These are phyloP conservation scores for Metopolophium dirhodum DNA, from an alignment of 1,140 invertebrate species.

Conservation along the genomic window DNA sequence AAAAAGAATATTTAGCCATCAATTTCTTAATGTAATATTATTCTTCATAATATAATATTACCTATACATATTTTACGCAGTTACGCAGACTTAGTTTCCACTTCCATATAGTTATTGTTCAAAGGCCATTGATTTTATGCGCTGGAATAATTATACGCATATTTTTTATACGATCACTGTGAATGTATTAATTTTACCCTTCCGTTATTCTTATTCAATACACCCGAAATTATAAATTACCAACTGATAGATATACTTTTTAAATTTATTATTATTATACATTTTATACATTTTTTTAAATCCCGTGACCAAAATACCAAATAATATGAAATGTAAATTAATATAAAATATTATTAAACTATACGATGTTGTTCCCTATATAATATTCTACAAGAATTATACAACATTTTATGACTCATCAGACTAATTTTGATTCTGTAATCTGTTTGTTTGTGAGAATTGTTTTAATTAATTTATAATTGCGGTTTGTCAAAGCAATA, in stretches of 20 bases:
- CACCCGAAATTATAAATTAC: not conserved
- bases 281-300: not conserved
- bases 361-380: not conserved
- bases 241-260: not conserved
- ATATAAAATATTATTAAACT: not conserved
- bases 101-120: not conserved
- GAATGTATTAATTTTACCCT: not conserved
- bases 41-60: not conserved
- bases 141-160: no score
- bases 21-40: no score
- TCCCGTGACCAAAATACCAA: not conserved
- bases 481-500: not conserved
- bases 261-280: not conserved
- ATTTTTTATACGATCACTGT: not conserved
- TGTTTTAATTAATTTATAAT: conserved; percentile 6
- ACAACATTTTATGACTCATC: not conserved
- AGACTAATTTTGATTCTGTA: not conserved
- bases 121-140: not conserved
- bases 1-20: not conserved
- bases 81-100: not conserved
- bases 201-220: not conserved
- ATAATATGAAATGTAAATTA: not conserved
- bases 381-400: not conserved
- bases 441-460: not conserved
- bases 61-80: not conserved